Percentiles rank a stretch among this genome's conserved stretches.
Conservation (phyloP, 2,113 vertebrate genomes). For the Psammodynastes pulverulentus region DNA sequence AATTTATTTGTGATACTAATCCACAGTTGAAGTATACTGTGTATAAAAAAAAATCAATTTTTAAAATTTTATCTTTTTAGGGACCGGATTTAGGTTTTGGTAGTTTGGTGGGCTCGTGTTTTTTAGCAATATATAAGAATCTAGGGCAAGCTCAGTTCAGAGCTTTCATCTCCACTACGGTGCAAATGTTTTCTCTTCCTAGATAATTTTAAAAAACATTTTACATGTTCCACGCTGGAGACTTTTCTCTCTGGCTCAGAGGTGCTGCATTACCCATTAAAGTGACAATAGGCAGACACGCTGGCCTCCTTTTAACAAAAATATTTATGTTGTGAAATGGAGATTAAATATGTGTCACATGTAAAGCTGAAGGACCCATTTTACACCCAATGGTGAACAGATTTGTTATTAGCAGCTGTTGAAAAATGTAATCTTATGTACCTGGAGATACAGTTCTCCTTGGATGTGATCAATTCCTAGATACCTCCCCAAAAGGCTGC, state of each 20-base stretch:
- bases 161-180: neutral
- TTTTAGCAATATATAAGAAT: neutral
- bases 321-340: neutral
- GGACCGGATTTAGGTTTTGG: neutral
- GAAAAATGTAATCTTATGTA: neutral
- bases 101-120: neutral
- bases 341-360: neutral
- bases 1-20: slow-evolving; percentile 51
- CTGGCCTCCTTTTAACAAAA: neutral
- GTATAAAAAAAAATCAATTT: neutral
- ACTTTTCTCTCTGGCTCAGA: neutral
- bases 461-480: neutral
- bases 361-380: neutral
- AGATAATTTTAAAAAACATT: neutral
- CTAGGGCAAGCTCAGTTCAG: neutral
- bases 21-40: slow-evolving; percentile 51
- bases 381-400: neutral
- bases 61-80: neutral
- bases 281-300: neutral
- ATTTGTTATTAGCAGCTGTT: neutral
- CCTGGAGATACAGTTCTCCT: neutral
- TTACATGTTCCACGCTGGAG: neutral
- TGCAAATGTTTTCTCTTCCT: neutral
- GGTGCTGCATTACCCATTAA: neutral
- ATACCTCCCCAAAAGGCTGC: neutral